Conservation (phyloP, 2,113 vertebrate genomes). For the Dendropsophus ebraccatus region DNA sequence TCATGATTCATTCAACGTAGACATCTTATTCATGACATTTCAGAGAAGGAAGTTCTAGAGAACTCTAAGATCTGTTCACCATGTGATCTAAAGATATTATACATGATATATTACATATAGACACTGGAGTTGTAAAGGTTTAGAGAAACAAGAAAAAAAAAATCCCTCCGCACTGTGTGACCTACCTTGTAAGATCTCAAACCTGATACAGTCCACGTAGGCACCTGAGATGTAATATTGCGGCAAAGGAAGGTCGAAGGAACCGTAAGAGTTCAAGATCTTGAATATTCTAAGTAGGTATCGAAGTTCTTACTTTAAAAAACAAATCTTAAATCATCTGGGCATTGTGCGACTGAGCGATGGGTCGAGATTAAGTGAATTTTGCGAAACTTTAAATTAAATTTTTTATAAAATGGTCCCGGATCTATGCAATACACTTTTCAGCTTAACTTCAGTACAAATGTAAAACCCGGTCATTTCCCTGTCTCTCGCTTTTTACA, state of each 20-base stretch:
- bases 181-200: too few relatives aligned
- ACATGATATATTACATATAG: too few relatives aligned
- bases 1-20: too few relatives aligned
- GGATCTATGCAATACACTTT: neutral
- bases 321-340: neutral
- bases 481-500: neutral
- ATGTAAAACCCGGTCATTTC: neutral
- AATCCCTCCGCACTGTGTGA: too few relatives aligned
- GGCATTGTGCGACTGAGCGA: neutral
- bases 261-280: neutral
- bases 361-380: neutral
- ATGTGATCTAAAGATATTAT: too few relatives aligned
- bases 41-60: too few relatives aligned
- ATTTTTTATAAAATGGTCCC: neutral
- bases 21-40: too few relatives aligned
- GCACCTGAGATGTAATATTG: neutral
- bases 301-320: neutral
- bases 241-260: neutral
- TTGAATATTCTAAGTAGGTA: neutral
- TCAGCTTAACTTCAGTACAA: neutral
- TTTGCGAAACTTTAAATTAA: neutral
- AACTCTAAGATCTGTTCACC: too few relatives aligned
- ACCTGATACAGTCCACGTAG: neutral
- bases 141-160: too few relatives aligned
- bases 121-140: too few relatives aligned